phyloP scores from a whole-genome alignment of 2,888 invertebrate genomes.

The Ophion costatus region DNA sequence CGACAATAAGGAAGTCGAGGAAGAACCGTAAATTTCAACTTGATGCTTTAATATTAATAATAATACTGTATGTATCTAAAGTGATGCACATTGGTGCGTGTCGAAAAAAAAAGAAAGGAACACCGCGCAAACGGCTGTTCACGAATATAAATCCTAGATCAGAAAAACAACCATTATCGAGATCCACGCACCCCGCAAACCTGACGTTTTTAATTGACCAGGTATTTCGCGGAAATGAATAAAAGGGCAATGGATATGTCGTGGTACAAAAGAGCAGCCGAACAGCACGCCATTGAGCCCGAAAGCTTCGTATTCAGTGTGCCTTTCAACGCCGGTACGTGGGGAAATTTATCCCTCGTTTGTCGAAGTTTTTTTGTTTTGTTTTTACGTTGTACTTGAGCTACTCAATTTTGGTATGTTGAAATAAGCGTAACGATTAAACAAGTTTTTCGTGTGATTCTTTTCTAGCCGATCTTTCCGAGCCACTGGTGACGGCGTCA shows the following conservation, averaged over 20 bases:
- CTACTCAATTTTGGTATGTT: too few relatives aligned
- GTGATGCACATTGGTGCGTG: too few relatives aligned
- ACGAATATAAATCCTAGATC: slow-evolving; percentile 22
- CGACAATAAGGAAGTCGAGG: slow-evolving; percentile 85
- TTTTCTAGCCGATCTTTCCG: slow-evolving; percentile 83
- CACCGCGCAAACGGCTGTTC: too few relatives aligned
- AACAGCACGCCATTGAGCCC: slow-evolving; percentile 93
- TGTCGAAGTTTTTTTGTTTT: too few relatives aligned
- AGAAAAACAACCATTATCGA: slow-evolving; percentile 37
- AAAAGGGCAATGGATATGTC: slow-evolving; percentile 93
- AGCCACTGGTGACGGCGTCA: slow-evolving; percentile 93
- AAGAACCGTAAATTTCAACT: slow-evolving; percentile 88
- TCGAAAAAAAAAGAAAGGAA: slow-evolving; percentile 8
- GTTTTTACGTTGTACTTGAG: too few relatives aligned
- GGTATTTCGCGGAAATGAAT: slow-evolving; percentile 92
- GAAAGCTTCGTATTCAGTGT: slow-evolving; percentile 96
- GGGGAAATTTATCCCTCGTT: background rate
- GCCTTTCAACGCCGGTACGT: slow-evolving; percentile 89
- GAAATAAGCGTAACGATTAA: background rate
- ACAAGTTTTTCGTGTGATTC: slow-evolving; percentile 5
- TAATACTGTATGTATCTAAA: slow-evolving; percentile 38
- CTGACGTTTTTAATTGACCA: slow-evolving; percentile 80
- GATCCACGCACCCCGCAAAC: slow-evolving; percentile 48
- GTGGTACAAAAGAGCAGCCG: slow-evolving; percentile 96
- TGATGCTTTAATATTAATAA: slow-evolving; percentile 59